A percentile compares a stretch with the other conserved stretches of the same genome.
These are phyloP conservation scores for Campylorhamphus procurvoides DNA, from an alignment of 2,113 vertebrate species.

Conservation along the genomic window DNA sequence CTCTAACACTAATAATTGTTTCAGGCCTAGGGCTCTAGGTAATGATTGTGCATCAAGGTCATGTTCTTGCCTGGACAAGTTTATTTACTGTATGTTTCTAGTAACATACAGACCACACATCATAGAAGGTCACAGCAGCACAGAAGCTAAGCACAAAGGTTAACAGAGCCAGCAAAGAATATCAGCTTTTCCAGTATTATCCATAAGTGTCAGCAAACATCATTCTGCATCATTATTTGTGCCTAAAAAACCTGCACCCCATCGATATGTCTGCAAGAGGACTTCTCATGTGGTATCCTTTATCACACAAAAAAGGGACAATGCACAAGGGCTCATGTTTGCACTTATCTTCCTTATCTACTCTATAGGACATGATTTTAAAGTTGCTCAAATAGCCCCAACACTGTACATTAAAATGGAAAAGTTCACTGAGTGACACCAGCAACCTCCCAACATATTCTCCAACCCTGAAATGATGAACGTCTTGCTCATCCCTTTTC, in stretches of 20 bases:
- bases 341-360: background rate
- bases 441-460: background rate
- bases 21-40: background rate
- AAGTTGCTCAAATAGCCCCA: background rate
- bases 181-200: background rate
- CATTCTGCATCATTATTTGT: background rate
- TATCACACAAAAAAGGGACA: background rate
- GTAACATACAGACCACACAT: background rate
- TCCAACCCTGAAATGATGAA: background rate
- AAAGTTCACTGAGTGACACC: background rate
- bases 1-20: conserved; percentile 30
- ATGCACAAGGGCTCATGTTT: background rate
- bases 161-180: background rate
- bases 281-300: background rate
- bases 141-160: background rate
- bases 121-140: background rate
- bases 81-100: background rate
- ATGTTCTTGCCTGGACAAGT: background rate
- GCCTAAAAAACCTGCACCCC: background rate
- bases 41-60: background rate
- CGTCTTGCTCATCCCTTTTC: background rate
- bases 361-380: background rate
- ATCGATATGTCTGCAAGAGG: background rate
- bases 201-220: background rate
- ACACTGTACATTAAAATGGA: background rate